Conservation (phyloP, 2,888 invertebrate species). For the Agrochola lychnidis region DNA sequence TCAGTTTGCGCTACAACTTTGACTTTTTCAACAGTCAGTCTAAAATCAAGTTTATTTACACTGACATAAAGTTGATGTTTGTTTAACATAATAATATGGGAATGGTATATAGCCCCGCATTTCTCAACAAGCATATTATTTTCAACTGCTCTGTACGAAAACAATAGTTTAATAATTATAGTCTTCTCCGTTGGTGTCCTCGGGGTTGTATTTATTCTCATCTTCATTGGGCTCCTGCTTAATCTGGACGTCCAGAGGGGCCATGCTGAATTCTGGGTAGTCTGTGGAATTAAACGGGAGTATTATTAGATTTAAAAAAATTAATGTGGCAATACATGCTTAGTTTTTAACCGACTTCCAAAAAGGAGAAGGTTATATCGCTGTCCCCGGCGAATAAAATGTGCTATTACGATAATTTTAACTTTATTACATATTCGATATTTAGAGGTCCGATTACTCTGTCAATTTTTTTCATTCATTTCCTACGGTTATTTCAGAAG, state of each 20-base stretch:
- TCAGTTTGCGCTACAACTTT: too few species aligned
- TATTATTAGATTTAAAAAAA: neutral
- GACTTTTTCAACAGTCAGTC: too few species aligned
- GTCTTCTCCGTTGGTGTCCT: constrained; percentile 84
- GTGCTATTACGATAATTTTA: too few species aligned
- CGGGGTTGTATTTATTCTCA: constrained; percentile 94
- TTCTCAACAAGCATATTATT: neutral
- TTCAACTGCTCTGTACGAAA: neutral
- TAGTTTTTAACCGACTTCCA: too few species aligned
- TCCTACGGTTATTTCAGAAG: too few species aligned
- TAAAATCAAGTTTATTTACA: too few species aligned
- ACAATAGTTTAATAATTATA: constrained; percentile 70
- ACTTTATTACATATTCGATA: too few species aligned
- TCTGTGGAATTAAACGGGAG: constrained; percentile 53
- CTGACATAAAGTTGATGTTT: too few species aligned
- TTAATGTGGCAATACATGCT: neutral
- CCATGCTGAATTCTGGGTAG: constrained; percentile 92
- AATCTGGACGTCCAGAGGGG: constrained; percentile 91
- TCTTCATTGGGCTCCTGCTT: constrained; percentile 92
- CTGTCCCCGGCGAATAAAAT: too few species aligned
- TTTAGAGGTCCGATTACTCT: too few species aligned
- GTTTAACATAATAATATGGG: neutral
- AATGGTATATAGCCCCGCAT: neutral
- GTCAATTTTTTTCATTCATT: too few species aligned
- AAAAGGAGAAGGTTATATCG: too few species aligned